Evolutionary conservation across 2,113 vertebrate species (phyloP), one percentile per base, ranked within the genome.

Genomic region (Hipposideros armiger): DNA sequence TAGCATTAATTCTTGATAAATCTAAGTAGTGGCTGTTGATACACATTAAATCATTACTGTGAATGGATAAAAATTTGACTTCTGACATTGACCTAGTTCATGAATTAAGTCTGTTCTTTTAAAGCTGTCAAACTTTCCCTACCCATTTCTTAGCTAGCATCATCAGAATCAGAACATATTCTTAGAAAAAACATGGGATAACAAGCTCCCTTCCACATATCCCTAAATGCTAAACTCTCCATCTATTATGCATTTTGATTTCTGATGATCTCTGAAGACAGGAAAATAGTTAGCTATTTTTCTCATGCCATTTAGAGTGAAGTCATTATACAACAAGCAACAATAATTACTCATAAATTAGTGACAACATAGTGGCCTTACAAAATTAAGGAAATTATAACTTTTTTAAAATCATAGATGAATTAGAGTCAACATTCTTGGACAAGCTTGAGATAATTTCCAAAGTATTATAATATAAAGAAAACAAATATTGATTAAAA

Each of bases 341-440:
- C 13, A 93, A 56, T 26, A 87, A 80, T 67, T 95, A 58, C 20
- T 87, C 45, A 85, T 17, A 45, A 83, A 50, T 80, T 47, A 96
- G 28, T 30, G 14, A 64, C 60, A 84, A 82, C 2, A 32, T 17
- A 76, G 11, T 85, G 26, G 72, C 22, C 42, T 85, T 72, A 74
- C n/a, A 78, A 42, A 74, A 92, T 95, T 54, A 92, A 58, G 42
- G 15, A 93, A 94, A 92, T 87, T 3, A 87, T 87, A 87, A 52
- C 24, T 64, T 74, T 83, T 42, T 95, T 70, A n/a, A 58, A 62
- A 54, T 32, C 87, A 14, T 86, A 82, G n/a, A 62, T 93, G 87
- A 94, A 93, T 87, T 91, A 94, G 24, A 95, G 54, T 67, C 93
- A 95, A 66, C 94, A 86, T 70, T 42, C 56, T 86, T 87, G n/a